Evolutionary conservation across 2,888 invertebrate species (phyloP).

Genomic region (Mechanitis mazaeus): DNA sequence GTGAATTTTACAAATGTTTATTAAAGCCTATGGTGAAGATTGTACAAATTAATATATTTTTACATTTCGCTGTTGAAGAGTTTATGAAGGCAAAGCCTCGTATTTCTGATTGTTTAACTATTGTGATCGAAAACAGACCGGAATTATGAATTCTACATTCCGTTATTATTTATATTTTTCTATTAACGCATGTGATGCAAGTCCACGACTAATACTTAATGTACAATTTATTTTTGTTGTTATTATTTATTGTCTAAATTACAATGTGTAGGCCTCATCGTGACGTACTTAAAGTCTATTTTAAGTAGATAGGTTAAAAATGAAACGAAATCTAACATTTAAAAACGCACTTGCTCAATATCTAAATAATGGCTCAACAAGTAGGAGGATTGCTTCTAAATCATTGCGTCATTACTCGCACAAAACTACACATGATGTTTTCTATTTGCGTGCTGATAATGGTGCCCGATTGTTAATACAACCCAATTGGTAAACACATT

Average conservation of each 20-base stretch:
- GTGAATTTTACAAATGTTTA: constrained; percentile 74
- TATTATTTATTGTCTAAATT: constrained; percentile 54
- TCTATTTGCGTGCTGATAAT: constrained; percentile 47
- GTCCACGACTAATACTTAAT: constrained; percentile 71
- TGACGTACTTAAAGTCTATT: constrained; percentile 43
- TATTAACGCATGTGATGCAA: constrained; percentile 71
- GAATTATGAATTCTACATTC: constrained; percentile 76
- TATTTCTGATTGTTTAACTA: constrained; percentile 69
- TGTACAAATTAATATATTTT: constrained; percentile 77
- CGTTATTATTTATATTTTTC: constrained; percentile 63
- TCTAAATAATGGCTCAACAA: constrained; percentile 54
- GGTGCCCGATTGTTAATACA: constrained; percentile 42
- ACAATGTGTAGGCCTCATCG: constrained; percentile 26
- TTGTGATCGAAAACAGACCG: constrained; percentile 70
- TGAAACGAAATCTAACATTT: constrained; percentile 24
- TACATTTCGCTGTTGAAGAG: constrained; percentile 72
- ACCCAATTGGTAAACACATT: constrained; percentile 11
- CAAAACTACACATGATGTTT: constrained; percentile 53
- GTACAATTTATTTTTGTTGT: constrained; percentile 42
- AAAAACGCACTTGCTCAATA: constrained; percentile 58
- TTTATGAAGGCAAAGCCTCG: constrained; percentile 69
- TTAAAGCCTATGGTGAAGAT: constrained; percentile 60
- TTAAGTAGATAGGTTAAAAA: constrained; percentile 35
- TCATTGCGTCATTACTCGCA: constrained; percentile 51
- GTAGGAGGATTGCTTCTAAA: constrained; percentile 37